phyloP scores from a whole-genome alignment of 2,888 invertebrate genomes.

The Acronicta alni region DNA sequence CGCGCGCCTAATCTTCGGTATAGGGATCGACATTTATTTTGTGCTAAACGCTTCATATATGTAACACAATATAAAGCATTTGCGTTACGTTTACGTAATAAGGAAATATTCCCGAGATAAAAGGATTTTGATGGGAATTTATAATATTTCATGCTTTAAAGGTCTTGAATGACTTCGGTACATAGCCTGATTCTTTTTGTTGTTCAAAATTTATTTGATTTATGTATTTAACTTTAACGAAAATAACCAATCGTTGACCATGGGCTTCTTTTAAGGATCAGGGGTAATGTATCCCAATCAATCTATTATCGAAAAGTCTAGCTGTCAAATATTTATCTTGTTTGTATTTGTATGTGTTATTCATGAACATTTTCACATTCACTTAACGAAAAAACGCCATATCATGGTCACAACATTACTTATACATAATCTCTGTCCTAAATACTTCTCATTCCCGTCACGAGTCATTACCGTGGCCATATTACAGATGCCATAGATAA shows the following conservation, averaged over 20 bases:
- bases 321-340: too few species aligned
- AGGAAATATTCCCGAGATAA: constrained; percentile 20
- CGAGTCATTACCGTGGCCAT: constrained; percentile 35
- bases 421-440: constrained; percentile 23
- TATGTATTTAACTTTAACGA: too few species aligned
- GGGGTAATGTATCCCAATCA: too few species aligned
- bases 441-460: constrained; percentile 22
- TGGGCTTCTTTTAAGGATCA: too few species aligned
- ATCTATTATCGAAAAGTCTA: too few species aligned
- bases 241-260: too few species aligned
- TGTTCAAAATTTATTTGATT: too few species aligned
- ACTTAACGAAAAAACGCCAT: neutral
- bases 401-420: constrained; percentile 5
- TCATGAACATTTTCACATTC: neutral
- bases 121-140: constrained; percentile 20
- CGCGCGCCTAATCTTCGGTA: constrained; percentile 35
- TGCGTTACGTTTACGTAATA: constrained; percentile 14
- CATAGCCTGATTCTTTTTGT: too few species aligned
- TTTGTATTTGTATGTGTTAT: neutral
- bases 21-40: constrained; percentile 43
- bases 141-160: constrained; percentile 2
- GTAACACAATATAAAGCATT: neutral
- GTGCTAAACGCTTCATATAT: constrained; percentile 33
- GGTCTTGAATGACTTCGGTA: neutral
- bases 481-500: constrained; percentile 35